phyloP scores from a whole-genome alignment of 2,113 vertebrate species.

The Macaca nemestrina region DNA sequence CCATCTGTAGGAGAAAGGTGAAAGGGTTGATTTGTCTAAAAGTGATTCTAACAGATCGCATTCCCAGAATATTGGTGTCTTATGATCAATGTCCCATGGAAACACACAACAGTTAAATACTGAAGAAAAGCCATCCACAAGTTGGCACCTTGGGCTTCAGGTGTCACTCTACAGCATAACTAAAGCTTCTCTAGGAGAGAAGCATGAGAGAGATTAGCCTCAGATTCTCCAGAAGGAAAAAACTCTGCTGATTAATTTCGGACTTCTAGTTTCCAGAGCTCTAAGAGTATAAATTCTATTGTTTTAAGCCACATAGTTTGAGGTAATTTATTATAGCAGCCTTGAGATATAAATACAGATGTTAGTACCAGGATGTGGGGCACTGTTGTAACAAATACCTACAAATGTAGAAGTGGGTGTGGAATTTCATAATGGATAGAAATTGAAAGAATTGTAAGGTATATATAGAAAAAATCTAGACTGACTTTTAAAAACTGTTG shows the following conservation, averaged over 20 bases:
- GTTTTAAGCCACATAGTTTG: not conserved
- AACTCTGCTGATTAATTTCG: not conserved
- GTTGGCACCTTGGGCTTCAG: rapidly evolving
- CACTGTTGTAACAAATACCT: not conserved
- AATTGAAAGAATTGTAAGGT: not conserved
- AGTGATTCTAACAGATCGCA: rapidly evolving
- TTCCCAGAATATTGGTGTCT: not conserved
- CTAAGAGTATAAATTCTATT: not conserved
- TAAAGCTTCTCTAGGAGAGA: not conserved
- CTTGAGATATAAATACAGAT: not conserved
- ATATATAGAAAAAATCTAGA: not conserved
- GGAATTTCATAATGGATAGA: not conserved
- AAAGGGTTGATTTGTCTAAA: not conserved
- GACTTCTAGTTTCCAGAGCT: not conserved
- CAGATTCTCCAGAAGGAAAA: not conserved
- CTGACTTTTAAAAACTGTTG: not conserved
- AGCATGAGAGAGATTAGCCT: not conserved
- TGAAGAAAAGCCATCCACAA: rapidly evolving
- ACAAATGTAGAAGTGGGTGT: not conserved
- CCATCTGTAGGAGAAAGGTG: not conserved
- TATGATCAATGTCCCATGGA: not conserved
- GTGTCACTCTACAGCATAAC: not conserved
- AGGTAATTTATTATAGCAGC: not conserved
- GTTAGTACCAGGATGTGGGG: not conserved
- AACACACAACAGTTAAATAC: rapidly evolving